Base-by-base conservation (phyloP, 2,113 vertebrate genomes). In the Sphaerodactylus townsendi region DNA sequence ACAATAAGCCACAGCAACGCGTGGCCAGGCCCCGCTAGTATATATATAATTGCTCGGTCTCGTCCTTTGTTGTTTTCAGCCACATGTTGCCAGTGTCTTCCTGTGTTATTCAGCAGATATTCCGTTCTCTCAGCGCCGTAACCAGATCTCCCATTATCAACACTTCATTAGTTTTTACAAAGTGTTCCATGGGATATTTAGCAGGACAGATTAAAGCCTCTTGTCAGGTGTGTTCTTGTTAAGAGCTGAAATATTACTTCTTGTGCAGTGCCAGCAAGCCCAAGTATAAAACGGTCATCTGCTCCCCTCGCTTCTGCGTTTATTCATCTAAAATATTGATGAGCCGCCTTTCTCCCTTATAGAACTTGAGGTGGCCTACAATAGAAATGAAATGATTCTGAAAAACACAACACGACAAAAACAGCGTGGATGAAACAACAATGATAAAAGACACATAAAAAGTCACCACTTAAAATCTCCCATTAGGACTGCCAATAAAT, bases 51-150 rank as follows among this genome's bases (percentile, higher is more conserved):
- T 44, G 35, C 37, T 82, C 48, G 48, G 56, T 44, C 50, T 0
- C 8, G 41, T 8, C 35, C 77, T 39, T 30, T 1, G 14, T 78
- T 48, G 8, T 62, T 80, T 39, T 0, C 0, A 1, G 7, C 17
- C n/a, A 17, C n/a, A 15, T 25, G 56, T 4, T 30, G 70, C 68
- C 15, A 1, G 17, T 5, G 33, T 25, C 66, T 25, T 68, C 1
- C 0, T 3, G 28, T 21, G 10, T 3, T 85, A 28, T n/a, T 10
- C 72, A 62, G 35, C 48, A 76, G 30, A 35, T 25, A 5, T 4
- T 62, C 79, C 1, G 46, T 48, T 46, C n/a, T 23, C 50, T 69
- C 82, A 62, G 62, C 5, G 1, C 15, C 4, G 2, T 1, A 2
- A 50, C 59, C 25, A 56, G 39, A 15, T 83, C 9, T 48, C 59